Base-by-base conservation (phyloP, 1,140 invertebrate species). In the Aphelenchoides avenae region DNA sequence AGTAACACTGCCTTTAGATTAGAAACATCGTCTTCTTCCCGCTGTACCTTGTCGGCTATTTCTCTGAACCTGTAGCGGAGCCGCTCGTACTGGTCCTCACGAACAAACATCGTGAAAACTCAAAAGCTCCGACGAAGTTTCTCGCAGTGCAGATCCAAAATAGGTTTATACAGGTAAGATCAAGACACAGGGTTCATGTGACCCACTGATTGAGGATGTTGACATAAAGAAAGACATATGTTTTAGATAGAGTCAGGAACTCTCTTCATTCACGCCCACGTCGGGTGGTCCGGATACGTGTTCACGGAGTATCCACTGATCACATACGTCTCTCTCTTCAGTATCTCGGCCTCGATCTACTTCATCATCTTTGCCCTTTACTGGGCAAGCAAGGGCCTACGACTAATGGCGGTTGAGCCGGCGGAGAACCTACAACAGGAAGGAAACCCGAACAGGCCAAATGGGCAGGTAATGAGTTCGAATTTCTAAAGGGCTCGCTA, bases 1-100 rank as follows among this genome's bases (percentile, higher is more conserved):
- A n/a, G n/a, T n/a, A n/a, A n/a, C n/a, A n/a, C n/a, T 30, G 11
- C 24, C 20, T 62, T 62, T 43, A 65, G 63, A 44, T 39, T 13
- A 53, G 63, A 1, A 65, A 65, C 24, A 3, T 53, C 20, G 15
- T 63, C 3, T 65, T 65, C 36, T 70, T 40, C 22, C 63, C 63
- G n/a, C 46, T 65, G 15, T 65, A 65, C 26, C 24, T 65, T 29
- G 29, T 42, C 30, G 63, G 63, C 5, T 48, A 66, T 44, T 52
- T 65, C 27, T 42, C 66, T 5, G 56, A 34, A 2, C 11, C 53
- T 13, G 29, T 27, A n/a, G 6, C 30, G 29, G 46, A 62, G 13
- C 27, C 26, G 31, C 24, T 61, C 5, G 50, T 20, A 7, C 42
- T 65, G 11, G 31, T 63, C 13, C 69, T 65, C 26, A 52, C 63